Base-by-base conservation (phyloP, 2,888 invertebrate genomes). In the Hyposoter didymator region DNA sequence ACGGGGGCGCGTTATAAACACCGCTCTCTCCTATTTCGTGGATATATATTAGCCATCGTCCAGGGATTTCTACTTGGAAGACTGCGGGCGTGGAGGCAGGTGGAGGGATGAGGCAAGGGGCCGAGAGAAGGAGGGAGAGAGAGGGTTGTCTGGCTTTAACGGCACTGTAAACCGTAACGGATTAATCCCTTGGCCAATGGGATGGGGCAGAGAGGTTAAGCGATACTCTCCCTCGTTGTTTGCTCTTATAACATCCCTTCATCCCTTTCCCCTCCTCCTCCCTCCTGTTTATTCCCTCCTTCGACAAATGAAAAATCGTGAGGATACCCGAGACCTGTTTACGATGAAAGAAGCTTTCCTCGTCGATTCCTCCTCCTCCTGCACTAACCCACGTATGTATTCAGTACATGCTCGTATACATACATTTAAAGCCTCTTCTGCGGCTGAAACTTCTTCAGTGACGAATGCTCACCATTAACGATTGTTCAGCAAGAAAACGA, bases 101-200 rank as follows among this genome's bases (percentile, higher is more conserved):
- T 35, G 22, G 64, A 55, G 62, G 35, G 69, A 80, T 14, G 78
- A 66, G 67, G 17, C 62, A 45, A 70, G 17, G 70, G 64, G 49
- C 59, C 49, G 59, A 39, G 35, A 64, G 66, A 66, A 32, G 49
- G 62, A 73, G 67, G 17, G 39, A 35, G 49, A 22, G 67, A 80
- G 73, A 39, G 69, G 66, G 59, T 73, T 67, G 88, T 89, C 88
- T 87, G 87, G 82, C 85, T 88, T 89, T 90, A 90, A 90, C 87
- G 90, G 88, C 87, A 87, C 87, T 89, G 88, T 90, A 90, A 90
- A 90, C 87, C 86, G 84, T 86, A 88, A 88, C 85, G 86, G 90
- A 88, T 90, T 90, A 90, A 90, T 90, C 90, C 89, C 89, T 82
- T 72, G 87, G 79, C 87, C 80, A 78, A 84, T 69, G 67, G 81